phyloP scores from a whole-genome alignment of 2,113 vertebrate genomes.

The Etia nguti region DNA sequence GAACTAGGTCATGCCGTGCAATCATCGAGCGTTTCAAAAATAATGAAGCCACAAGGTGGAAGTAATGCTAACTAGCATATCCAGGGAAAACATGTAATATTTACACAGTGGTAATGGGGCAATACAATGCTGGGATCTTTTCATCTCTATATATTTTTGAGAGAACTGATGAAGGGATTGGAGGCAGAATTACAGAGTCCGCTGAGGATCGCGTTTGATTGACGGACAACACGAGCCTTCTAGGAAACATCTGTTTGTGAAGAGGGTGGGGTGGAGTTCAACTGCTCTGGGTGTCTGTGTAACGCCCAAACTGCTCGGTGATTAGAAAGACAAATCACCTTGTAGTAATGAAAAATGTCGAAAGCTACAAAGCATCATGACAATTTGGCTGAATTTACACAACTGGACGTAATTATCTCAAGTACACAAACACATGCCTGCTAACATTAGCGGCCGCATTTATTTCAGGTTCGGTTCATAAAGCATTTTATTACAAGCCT shows the following conservation, averaged over 20 bases:
- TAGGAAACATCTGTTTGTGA: slow-evolving; percentile 55
- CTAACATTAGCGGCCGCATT: neutral
- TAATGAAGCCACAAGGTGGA: slow-evolving; percentile 73
- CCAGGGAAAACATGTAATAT: slow-evolving; percentile 68
- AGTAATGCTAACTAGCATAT: slow-evolving; percentile 70
- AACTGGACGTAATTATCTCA: neutral
- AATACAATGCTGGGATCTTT: slow-evolving; percentile 36
- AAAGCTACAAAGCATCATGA: neutral
- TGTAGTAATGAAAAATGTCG: neutral
- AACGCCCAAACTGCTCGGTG: slow-evolving; percentile 18
- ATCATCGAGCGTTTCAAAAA: slow-evolving; percentile 67
- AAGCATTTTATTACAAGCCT: neutral
- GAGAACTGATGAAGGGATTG: slow-evolving; percentile 24
- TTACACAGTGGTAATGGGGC: slow-evolving; percentile 64
- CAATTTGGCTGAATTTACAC: neutral
- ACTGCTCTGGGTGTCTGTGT: slow-evolving; percentile 2
- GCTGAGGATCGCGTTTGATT: slow-evolving; percentile 44
- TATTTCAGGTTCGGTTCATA: neutral
- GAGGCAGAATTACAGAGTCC: slow-evolving; percentile 34
- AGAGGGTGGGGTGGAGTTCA: slow-evolving; percentile 23
- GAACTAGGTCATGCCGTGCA: slow-evolving; percentile 71
- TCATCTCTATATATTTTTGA: slow-evolving; percentile 24
- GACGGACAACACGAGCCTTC: slow-evolving; percentile 60
- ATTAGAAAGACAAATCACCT: slow-evolving; percentile 41
- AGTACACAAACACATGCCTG: neutral